These are phyloP conservation scores for Pipistrellus pygmaeus DNA, from an alignment of 2,797 vertebrate species.

Conservation along the genomic window DNA sequence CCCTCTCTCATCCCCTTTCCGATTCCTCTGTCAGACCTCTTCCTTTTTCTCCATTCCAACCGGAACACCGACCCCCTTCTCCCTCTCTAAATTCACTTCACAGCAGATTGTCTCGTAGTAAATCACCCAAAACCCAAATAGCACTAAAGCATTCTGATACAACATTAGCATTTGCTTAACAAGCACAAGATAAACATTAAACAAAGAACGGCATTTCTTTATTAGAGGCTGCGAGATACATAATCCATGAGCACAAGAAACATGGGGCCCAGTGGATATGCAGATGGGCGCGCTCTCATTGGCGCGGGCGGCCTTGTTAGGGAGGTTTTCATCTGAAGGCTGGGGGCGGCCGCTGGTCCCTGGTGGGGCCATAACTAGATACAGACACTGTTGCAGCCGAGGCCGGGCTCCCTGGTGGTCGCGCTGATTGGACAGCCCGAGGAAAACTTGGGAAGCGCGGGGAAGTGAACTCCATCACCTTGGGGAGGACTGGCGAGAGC, in stretches of 20 bases:
- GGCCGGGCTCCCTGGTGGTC: constrained; percentile 91
- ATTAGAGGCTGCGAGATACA: constrained; percentile 99
- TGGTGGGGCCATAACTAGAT: constrained; percentile 98
- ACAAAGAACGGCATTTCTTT: constrained; percentile 97
- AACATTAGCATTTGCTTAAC: constrained; percentile 95
- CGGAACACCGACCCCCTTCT: constrained; percentile 70
- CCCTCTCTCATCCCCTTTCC: constrained; percentile 68
- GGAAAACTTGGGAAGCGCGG: constrained; percentile 95
- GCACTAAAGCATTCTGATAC: constrained; percentile 94
- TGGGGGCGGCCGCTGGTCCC: constrained; percentile 95
- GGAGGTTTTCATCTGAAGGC: constrained; percentile 97
- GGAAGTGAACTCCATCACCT: constrained; percentile 98
- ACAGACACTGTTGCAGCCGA: constrained; percentile 94
- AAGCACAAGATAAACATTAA: constrained; percentile 99
- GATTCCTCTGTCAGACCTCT: constrained; percentile 85
- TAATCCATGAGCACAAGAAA: constrained; percentile 99
- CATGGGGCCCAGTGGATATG: constrained; percentile 98
- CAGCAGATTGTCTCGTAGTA: constrained; percentile 93
- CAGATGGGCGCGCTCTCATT: constrained; percentile 99
- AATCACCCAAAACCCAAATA: constrained; percentile 94
- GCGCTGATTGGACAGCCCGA: constrained; percentile 95
- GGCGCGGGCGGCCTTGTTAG: constrained; percentile 97
- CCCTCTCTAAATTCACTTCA: constrained; percentile 92
- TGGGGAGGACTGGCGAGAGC: constrained; percentile 95
- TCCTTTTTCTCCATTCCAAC: constrained; percentile 75